phyloP scores from a whole-genome alignment of 1,140 invertebrate genomes.

The Cydia fagiglandana region DNA sequence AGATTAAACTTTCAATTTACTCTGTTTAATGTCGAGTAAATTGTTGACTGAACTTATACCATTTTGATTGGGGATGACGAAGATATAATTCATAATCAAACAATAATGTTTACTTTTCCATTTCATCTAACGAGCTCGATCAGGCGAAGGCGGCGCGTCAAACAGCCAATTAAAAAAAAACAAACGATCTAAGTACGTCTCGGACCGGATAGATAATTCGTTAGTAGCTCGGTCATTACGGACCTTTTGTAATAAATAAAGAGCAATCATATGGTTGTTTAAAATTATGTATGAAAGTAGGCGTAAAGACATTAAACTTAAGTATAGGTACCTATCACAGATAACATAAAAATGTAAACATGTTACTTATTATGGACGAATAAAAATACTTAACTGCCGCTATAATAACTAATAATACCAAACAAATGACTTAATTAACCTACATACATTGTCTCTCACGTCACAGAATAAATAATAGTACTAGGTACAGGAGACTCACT shows the following conservation, averaged over 20 bases:
- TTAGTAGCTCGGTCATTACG: slow-evolving; percentile 4
- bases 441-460: neutral
- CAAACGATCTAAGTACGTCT: neutral
- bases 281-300: too few relatives aligned
- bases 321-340: neutral
- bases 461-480: too few relatives aligned
- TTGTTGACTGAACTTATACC: too few relatives aligned
- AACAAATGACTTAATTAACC: slow-evolving; percentile 11
- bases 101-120: slow-evolving; percentile 5
- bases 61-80: neutral
- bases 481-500: too few relatives aligned
- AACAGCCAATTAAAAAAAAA: slow-evolving; percentile 5
- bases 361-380: slow-evolving; percentile 46
- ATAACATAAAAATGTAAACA: neutral
- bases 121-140: slow-evolving; percentile 18
- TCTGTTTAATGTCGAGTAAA: too few relatives aligned
- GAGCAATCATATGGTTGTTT: neutral
- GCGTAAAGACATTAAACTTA: too few relatives aligned
- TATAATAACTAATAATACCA: neutral
- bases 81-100: neutral
- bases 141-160: neutral
- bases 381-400: slow-evolving; percentile 58
- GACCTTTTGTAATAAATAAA: slow-evolving; percentile 2
- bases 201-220: slow-evolving; percentile 13
- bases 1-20: too few relatives aligned